phyloP scores from a whole-genome alignment of 2,113 vertebrate species.

The Oryzias woworae region DNA sequence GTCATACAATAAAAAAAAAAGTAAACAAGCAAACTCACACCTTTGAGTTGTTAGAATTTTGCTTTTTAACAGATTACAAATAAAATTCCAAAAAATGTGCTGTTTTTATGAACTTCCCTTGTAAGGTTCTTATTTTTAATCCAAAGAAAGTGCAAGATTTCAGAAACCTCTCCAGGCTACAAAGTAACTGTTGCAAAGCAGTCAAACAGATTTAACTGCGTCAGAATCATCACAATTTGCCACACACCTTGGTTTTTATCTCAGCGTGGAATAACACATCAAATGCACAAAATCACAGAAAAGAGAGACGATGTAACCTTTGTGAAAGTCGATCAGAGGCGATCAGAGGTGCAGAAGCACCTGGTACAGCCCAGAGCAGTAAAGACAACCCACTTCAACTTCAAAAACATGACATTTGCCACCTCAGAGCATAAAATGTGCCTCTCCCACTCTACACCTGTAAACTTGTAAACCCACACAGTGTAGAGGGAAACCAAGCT shows the following conservation, averaged over 20 bases:
- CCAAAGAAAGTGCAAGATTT: conserved; percentile 22
- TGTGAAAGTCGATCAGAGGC: conserved; percentile 76
- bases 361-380: conserved; percentile 74
- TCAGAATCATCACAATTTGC: conserved; percentile 62
- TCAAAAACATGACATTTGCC: conserved; percentile 78
- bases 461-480: conserved; percentile 73
- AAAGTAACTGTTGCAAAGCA: conserved; percentile 36
- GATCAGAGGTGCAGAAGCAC: conserved; percentile 72
- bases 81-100: no score
- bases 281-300: conserved; percentile 72
- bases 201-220: conserved; percentile 55
- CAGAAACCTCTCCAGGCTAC: conserved; percentile 31
- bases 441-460: conserved; percentile 71
- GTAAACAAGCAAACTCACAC: neutral
- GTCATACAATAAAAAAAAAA: neutral
- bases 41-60: neutral
- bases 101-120: neutral
- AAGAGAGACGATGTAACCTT: conserved; percentile 74
- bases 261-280: conserved; percentile 65
- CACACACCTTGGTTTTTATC: conserved; percentile 58
- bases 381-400: conserved; percentile 77
- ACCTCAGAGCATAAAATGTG: conserved; percentile 71
- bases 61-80: neutral
- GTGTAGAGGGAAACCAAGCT: conserved; percentile 42
- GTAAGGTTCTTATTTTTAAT: conserved; percentile 8